Evolutionary conservation across 2,888 invertebrate species (phyloP), one percentile per base, ranked within the genome.

Genomic region (Thymelicus acteon): DNA sequence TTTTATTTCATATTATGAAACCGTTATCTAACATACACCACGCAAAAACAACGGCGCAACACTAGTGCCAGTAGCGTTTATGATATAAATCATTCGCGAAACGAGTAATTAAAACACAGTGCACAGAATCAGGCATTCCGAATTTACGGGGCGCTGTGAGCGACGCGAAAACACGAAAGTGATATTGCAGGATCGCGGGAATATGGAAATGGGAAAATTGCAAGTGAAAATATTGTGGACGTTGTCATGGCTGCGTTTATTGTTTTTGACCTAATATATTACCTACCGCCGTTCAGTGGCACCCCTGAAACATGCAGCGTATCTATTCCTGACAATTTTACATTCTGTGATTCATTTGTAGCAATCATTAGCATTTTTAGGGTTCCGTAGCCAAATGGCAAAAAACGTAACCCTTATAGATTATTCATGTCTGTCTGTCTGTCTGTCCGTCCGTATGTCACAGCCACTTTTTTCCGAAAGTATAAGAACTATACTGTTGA

Each of bases 41-140:
- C 31, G 78, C 82, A 82, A 81, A 80, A 44, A 82, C 79, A 78
- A 76, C 73, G 77, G 74, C 71, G 66, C 77, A 78, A 76, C 75
- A 78, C 80, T 78, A 83, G 83, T 83, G 85, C 81, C 85, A 83
- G 84, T 84, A 82, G 83, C 79, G 82, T 82, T 78, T 83, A 79
- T 81, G 82, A 82, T 82, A 91, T 93, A 92, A 93, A 93, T 94
- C 94, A 93, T 93, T 88, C 87, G 81, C 83, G 82, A 90, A 92
- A 90, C 90, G 86, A 92, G 91, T 94, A 93, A 93, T 94, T 94
- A 94, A 94, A 94, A 93, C 87, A 88, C 90, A 90, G 85, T 88
- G 87, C 83, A 88, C 89, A 87, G 88, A 90, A 92, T 92, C 91
- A 87, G 88, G 86, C 89, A 82, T 85, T 87, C 85, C 82, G 86